Evolutionary conservation across 1,140 invertebrate genomes (phyloP).

Genomic region (Brachionus calyciflorus): DNA sequence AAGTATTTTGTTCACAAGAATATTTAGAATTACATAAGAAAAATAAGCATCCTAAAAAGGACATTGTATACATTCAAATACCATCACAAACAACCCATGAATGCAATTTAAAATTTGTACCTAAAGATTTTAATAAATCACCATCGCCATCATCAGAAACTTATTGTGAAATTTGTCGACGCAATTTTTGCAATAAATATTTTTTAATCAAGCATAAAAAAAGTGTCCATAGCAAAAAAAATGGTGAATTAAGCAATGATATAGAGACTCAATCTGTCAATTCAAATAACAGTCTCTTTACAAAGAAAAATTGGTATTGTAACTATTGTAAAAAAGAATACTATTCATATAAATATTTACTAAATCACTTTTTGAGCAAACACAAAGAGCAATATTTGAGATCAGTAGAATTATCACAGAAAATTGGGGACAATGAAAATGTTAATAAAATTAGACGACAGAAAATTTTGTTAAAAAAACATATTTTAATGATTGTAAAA

Average conservation of each 20-base stretch:
- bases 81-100: neutral
- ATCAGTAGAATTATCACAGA: too few species aligned
- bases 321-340: conserved; percentile 12
- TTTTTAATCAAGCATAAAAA: conserved; percentile 66
- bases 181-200: conserved; percentile 63
- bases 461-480: too few species aligned
- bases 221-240: conserved; percentile 64
- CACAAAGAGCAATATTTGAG: neutral
- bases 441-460: too few species aligned
- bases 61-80: neutral
- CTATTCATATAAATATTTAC: conserved; percentile 12
- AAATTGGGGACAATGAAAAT: too few species aligned
- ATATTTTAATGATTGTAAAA: too few species aligned
- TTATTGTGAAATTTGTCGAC: conserved; percentile 61
- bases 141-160: conserved; percentile 52
- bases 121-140: neutral
- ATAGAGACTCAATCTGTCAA: neutral
- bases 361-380: neutral
- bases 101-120: neutral
- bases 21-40: conserved; percentile 11
- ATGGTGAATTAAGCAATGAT: neutral
- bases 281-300: neutral
- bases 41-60: conserved; percentile 14
- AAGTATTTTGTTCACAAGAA: conserved; percentile 1
- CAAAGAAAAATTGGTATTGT: neutral